Conservation (phyloP, 2,888 invertebrate genomes). For the Sthenelais limicola region DNA sequence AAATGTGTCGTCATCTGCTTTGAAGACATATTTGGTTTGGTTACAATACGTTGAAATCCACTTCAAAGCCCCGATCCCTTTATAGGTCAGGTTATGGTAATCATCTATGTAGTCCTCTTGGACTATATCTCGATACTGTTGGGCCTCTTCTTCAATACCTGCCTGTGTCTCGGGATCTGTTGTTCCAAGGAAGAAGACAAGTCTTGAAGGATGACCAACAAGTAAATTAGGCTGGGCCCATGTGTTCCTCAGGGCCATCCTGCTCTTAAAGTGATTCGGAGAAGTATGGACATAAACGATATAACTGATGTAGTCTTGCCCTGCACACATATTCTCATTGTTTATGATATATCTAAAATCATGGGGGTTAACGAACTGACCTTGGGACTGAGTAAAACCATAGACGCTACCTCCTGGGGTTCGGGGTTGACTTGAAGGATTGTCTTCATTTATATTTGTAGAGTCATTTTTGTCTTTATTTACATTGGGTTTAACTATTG, state of each 20-base stretch:
- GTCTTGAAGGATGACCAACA: constrained; percentile 7
- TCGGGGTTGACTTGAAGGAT: no score
- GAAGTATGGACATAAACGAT: constrained; percentile 26
- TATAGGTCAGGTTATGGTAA: constrained; percentile 72
- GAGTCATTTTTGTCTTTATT: no score
- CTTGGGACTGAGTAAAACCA: no score
- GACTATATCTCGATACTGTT: constrained; percentile 63
- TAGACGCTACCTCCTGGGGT: no score
- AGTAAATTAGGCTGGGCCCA: constrained; percentile 29
- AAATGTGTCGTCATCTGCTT: constrained; percentile 24
- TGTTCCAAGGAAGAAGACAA: constrained; percentile 36
- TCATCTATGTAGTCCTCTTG: constrained; percentile 69
- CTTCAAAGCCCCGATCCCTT: constrained; percentile 70
- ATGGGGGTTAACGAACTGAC: not conserved
- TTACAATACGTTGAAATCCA: constrained; percentile 70
- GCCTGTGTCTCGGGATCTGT: constrained; percentile 50
- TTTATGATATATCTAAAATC: constrained; percentile 2
- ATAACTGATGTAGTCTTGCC: not conserved
- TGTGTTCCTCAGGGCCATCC: constrained; percentile 12
- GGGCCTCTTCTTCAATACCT: constrained; percentile 57
- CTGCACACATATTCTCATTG: constrained; percentile 9
- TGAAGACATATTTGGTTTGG: constrained; percentile 57
- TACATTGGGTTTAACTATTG: no score
- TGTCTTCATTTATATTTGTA: no score
- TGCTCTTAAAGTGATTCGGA: constrained; percentile 12